A percentile compares a stretch with the other conserved stretches of the same genome.
phyloP scores from a whole-genome alignment of 2,797 vertebrate genomes.

The Cercopithecus diana region DNA sequence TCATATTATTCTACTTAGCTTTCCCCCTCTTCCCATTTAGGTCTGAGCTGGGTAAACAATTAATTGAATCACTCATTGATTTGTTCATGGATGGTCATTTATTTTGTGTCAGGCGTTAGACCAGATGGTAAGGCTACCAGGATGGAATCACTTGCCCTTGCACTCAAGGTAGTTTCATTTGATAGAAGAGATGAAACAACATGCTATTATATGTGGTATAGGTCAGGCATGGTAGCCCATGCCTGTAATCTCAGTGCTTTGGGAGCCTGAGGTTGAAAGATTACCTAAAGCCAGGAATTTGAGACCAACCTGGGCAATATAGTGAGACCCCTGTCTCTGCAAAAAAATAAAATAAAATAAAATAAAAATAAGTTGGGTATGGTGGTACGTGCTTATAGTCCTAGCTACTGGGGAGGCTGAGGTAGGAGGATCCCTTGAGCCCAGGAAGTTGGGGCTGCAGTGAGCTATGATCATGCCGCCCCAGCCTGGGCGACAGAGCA shows the following conservation, averaged over 20 bases:
- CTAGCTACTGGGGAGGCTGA: neutral
- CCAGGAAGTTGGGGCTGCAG: neutral
- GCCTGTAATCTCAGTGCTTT: neutral
- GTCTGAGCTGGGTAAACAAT: neutral
- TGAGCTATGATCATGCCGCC: no score
- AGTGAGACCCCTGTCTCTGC: neutral
- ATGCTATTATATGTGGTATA: neutral
- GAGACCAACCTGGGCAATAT: neutral
- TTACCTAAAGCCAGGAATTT: neutral
- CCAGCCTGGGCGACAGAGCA: neutral
- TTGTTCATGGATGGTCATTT: neutral
- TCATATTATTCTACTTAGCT: neutral
- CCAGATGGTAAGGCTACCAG: neutral
- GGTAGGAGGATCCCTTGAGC: neutral
- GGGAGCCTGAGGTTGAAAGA: neutral
- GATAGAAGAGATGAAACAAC: neutral
- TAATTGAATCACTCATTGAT: neutral
- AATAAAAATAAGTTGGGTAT: neutral
- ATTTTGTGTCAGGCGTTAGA: neutral
- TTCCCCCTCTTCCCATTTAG: neutral
- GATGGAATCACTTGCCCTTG: neutral
- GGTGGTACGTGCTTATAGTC: neutral
- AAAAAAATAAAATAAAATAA: neutral
- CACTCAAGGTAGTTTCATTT: neutral
- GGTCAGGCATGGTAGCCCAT: neutral